Conservation (phyloP, 2,113 vertebrate species). For the Aldabrachelys gigantea region DNA sequence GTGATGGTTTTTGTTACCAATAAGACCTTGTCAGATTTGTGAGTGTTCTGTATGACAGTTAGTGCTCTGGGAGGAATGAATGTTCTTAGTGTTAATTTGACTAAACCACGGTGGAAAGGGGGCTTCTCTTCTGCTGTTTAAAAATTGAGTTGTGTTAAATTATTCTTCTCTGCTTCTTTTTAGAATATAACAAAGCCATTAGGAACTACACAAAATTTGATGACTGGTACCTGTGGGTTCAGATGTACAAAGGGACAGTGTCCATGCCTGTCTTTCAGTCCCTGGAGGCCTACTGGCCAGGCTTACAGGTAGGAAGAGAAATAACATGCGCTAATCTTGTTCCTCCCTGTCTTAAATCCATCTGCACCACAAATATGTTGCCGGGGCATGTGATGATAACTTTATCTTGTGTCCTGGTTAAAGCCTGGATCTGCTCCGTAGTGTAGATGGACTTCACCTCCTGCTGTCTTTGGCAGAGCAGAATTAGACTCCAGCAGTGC, state of each 20-base stretch:
- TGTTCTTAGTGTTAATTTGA: background rate
- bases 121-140: background rate
- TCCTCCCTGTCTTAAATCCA: background rate
- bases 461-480: background rate
- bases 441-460: background rate
- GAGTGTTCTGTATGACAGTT: background rate
- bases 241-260: constrained; percentile 98
- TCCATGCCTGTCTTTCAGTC: constrained; percentile 99
- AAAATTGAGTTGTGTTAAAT: background rate
- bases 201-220: constrained; percentile 98
- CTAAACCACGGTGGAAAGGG: background rate
- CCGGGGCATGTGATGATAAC: too few species aligned
- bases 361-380: background rate
- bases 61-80: background rate
- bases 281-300: constrained; percentile 97
- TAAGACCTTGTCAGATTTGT: background rate
- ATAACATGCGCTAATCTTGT: background rate
- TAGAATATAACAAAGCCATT: constrained; percentile 93
- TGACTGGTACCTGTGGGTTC: constrained; percentile 99
- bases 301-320: constrained; percentile 87
- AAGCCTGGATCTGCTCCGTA: background rate
- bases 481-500: background rate
- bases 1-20: background rate
- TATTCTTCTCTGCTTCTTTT: constrained; percentile 41
- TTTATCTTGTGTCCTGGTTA: background rate